Base-by-base conservation (phyloP, 2,888 invertebrate genomes). In the Gisinianus flammeolus region DNA sequence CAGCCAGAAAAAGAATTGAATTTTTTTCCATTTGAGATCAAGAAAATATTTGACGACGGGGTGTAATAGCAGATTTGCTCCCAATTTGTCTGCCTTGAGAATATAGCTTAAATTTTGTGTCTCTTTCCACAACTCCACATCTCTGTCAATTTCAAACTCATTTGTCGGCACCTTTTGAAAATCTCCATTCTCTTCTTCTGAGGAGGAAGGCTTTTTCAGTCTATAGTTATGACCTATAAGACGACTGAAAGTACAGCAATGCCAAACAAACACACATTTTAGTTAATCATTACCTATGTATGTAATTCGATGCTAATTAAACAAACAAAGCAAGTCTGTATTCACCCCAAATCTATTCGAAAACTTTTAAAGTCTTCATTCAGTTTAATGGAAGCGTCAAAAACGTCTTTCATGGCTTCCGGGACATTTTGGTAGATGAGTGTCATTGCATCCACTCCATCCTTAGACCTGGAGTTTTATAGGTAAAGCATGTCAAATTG, bases 41-140 rank as follows among this genome's bases (percentile, higher is more conserved):
- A 83, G 56, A 67, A 81, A 83, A 10, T 79, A 76, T 73, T 83
- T 81, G 19, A 81, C 79, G 12, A 81, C 69, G 0, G 81, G 80
- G 44, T 83, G 83, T 1, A 81, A 73, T 44, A 83, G 78, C 26
- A 83, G 67, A 4, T 66, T 71, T 3, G 79, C 66, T 26, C 81
- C 80, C 35, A 79, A 81, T 78, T 83, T 81, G 26, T 83, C 80
- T 2, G 81, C 76, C 54, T 74, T 69, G 52, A 80, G 58, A 16
- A 83, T 74, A 16, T 67, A 64, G 22, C 77, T 76, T 28, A 83
- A 62, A 64, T 79, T 80, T n/a, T 83, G 76, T 10, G 80, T 79
- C 56, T 83, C 82, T 16, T 79, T 80, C 44, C 26, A 24, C n/a
- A 28, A 56, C 35, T 64, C 62, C 24, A 64, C 12, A 26, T 3